These are phyloP conservation scores for Malurus leucopterus DNA, from an alignment of 2,797 vertebrate genomes.

Conservation along the genomic window DNA sequence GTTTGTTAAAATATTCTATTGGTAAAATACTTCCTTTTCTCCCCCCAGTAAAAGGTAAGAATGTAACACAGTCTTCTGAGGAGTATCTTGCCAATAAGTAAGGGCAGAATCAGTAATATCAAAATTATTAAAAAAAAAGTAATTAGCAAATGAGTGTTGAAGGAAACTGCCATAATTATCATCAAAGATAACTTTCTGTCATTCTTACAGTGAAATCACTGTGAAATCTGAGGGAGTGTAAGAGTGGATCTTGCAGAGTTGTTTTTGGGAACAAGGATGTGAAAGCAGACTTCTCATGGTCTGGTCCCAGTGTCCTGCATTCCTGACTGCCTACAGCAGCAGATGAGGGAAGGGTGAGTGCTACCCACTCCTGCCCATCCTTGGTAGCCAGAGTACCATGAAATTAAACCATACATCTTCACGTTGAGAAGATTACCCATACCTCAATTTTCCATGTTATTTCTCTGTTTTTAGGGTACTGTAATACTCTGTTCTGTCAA, in stretches of 20 bases:
- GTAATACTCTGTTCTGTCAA: background rate
- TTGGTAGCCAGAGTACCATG: background rate
- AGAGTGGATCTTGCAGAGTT: background rate
- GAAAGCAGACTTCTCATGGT: background rate
- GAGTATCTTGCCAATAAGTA: background rate
- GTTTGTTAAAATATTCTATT: conserved; percentile 42
- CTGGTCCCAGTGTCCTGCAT: background rate
- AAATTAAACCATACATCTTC: background rate
- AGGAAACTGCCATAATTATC: background rate
- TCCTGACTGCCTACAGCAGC: background rate
- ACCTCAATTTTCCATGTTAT: background rate
- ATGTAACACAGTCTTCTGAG: background rate
- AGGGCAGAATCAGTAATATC: background rate
- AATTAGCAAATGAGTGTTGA: background rate
- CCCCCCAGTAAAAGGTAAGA: background rate
- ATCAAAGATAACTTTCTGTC: background rate
- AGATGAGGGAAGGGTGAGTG: background rate
- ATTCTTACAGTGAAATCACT: background rate
- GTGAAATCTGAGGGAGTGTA: background rate
- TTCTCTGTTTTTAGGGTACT: background rate
- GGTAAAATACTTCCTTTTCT: background rate
- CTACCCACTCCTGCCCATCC: background rate
- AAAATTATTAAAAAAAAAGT: background rate
- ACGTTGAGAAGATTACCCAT: background rate
- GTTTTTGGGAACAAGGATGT: background rate